phyloP scores from a whole-genome alignment of 2,797 vertebrate species.

The Apogon talboti region DNA sequence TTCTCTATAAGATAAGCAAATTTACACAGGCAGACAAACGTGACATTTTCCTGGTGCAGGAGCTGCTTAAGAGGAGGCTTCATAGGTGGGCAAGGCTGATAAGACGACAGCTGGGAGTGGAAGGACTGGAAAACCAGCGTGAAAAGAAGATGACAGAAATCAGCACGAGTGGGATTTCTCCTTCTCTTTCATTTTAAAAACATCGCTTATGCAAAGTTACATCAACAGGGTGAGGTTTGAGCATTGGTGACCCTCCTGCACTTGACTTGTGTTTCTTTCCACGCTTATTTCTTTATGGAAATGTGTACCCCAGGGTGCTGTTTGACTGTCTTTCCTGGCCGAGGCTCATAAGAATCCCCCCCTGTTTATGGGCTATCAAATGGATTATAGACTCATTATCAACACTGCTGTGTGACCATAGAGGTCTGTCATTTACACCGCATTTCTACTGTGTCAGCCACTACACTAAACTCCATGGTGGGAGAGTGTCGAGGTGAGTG shows the following conservation, averaged over 20 bases:
- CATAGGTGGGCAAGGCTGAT: slow-evolving; percentile 74
- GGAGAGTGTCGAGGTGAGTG: slow-evolving; percentile 26
- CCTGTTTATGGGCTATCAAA: slow-evolving; percentile 69
- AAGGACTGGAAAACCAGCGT: slow-evolving; percentile 49
- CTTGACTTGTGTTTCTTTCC: slow-evolving; percentile 34
- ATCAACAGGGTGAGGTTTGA: slow-evolving; percentile 36
- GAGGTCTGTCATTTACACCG: slow-evolving; percentile 51
- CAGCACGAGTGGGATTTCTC: slow-evolving; percentile 44
- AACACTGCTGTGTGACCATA: slow-evolving; percentile 47
- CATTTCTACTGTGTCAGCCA: slow-evolving; percentile 61
- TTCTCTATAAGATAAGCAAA: slow-evolving; percentile 70
- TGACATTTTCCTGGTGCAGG: slow-evolving; percentile 62
- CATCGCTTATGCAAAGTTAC: slow-evolving; percentile 49
- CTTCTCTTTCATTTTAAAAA: slow-evolving; percentile 48
- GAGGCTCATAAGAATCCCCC: slow-evolving; percentile 48
- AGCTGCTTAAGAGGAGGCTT: slow-evolving; percentile 66
- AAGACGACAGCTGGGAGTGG: slow-evolving; percentile 64
- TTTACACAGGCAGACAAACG: slow-evolving; percentile 69
- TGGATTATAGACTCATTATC: slow-evolving; percentile 77
- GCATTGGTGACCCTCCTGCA: slow-evolving; percentile 37
- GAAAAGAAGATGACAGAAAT: slow-evolving; percentile 69
- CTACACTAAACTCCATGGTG: slow-evolving; percentile 48
- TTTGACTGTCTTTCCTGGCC: slow-evolving; percentile 54
- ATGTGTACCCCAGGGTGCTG: slow-evolving; percentile 47
- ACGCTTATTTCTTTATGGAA: slow-evolving; percentile 56